Percentiles rank a stretch among this genome's conserved stretches.
These are phyloP conservation scores for Acanthurus tractus DNA, from an alignment of 2,797 vertebrate species.

Conservation along the genomic window DNA sequence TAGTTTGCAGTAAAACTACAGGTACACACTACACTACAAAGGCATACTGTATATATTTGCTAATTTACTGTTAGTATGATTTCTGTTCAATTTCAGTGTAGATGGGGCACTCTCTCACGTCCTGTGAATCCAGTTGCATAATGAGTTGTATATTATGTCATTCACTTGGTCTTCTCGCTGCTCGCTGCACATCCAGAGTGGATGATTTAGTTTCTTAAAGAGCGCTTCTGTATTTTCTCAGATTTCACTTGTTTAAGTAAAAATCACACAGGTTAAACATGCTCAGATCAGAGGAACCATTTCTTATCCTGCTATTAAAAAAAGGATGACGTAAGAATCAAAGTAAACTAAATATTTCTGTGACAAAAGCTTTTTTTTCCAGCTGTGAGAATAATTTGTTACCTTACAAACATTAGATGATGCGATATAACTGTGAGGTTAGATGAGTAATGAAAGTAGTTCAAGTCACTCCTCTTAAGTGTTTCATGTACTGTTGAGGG, in stretches of 20 bases:
- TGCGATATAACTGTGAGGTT: background rate
- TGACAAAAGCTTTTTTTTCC: background rate
- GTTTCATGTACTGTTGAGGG: background rate
- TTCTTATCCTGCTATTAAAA: background rate
- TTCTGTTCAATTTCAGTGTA: background rate
- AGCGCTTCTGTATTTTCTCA: background rate
- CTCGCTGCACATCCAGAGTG: slow-evolving; percentile 11
- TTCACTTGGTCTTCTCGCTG: slow-evolving; percentile 19
- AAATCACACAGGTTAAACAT: background rate
- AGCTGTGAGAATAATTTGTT: background rate
- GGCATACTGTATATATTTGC: background rate
- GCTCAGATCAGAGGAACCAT: background rate
- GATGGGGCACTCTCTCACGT: background rate
- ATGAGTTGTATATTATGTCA: slow-evolving; percentile 33
- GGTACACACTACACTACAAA: background rate
- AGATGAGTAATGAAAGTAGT: background rate
- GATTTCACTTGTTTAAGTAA: background rate
- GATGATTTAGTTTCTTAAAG: slow-evolving; percentile 10
- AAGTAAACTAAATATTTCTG: background rate
- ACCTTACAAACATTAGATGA: background rate
- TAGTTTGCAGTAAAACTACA: background rate
- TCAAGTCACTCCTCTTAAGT: background rate
- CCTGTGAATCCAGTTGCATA: background rate
- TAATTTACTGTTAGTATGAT: background rate
- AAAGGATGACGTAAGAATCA: background rate